Base-by-base conservation (phyloP, 1,140 invertebrate species). In the Cydia strobilella region DNA sequence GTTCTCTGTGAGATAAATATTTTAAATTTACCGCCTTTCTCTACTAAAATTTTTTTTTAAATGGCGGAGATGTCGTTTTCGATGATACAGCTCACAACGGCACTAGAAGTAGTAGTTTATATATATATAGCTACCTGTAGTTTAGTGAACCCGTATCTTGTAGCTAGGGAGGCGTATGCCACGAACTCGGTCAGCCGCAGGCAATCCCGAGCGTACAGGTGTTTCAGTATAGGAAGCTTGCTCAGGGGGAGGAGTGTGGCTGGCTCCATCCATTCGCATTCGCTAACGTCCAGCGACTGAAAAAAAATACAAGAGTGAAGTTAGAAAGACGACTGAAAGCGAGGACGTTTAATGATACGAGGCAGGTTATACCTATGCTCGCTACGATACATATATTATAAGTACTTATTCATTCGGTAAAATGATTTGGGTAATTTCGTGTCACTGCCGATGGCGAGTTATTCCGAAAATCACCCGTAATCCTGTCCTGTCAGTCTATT, bases 151-250 rank as follows among this genome's bases (percentile, higher is more conserved):
- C 96, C 96, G 87, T 96, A 96, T 82, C 95, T 91, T 9, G 95
- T 94, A 0, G 96, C 95, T 54, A 97, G 94, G 81, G 96, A 96
- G 15, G 95, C 94, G 86, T 97, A 97, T 0, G 96, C 95, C 15
- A 96, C 94, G 85, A 96, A 96, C 83, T 96, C 96, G 23, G 94
- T 93, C 73, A 97, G 86, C 74, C 94, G 90, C 66, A 89, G 84
- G 85, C 96, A 96, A 6, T 95, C 94, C 76, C 94, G 90, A 35
- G 96, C 80, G 78, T 93, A 90, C 2, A 97, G 90, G 73, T 94
- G 93, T 42, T 93, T 93, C 5, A 97, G 88, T 27, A 91, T 85
- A 3, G 93, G 89, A 80, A 96, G 86, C 93, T 97, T 96, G 83
- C 96, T 96, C 1, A 97, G 92, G 25, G 95, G 94, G 85, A 97